Base-by-base conservation (phyloP, 2,113 vertebrate genomes). In the Progne subis region DNA sequence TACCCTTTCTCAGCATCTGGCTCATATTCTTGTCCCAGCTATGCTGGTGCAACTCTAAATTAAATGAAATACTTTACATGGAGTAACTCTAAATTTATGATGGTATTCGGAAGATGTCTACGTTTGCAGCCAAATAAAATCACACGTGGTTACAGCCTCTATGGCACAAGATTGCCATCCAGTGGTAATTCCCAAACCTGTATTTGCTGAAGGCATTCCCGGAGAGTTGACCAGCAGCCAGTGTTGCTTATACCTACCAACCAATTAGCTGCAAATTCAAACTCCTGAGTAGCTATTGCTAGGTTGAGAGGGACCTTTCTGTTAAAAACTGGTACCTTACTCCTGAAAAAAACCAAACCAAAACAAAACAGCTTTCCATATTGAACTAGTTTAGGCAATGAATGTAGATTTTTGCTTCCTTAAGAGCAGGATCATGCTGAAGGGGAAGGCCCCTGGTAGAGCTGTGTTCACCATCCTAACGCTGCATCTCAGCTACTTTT, bases 151-250 rank as follows among this genome's bases (percentile, higher is more conserved):
- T n/a, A n/a, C 44, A 29, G 16, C 6, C 92, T 96, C 77, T 26
- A 18, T 77, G 83, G 81, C 88, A 85, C 86, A 70, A 69, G 88
- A 94, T 70, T 95, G 96, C 96, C 96, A 92, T 89, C 96, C 95
- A 93, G 96, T 21, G 95, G 94, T 20, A 81, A 60, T 25, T 82
- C 46, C 74, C 68, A 69, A 86, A 65, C 8, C 44, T 57, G 34
- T 25, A 14, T 15, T 64, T 0, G 0, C 32, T 8, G 9, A 50
- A 69, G 53, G 20, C 29, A 7, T 8, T 60, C 37, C 37, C 2
- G 1, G 4, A 11, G 56, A 57, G 14, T 3, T 37, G 47, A 34
- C 63, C 20, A 23, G n/a, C 12, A 59, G n/a, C 65, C 4, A 2
- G n/a, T 46, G 7, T 25, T 12, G 50, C 18, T 50, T 60, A 12